A percentile compares a stretch with the other conserved stretches of the same genome.
Evolutionary conservation across 2,113 vertebrate genomes (phyloP).

Genomic region (Tretioscincus oriximinensis): DNA sequence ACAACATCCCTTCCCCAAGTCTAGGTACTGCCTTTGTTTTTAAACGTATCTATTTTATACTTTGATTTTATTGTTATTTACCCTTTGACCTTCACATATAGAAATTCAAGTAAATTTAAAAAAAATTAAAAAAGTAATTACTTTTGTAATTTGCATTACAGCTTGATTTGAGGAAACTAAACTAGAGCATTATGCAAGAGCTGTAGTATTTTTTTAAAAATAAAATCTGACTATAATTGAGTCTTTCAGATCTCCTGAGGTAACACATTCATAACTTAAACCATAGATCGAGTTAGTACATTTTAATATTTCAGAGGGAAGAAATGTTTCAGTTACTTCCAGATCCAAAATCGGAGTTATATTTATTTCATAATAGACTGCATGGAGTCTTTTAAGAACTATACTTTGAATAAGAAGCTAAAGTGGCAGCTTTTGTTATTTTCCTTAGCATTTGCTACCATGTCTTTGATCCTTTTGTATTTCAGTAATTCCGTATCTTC

Average conservation of each 20-base stretch:
- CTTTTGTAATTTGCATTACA: too few relatives aligned
- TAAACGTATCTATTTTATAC: too few relatives aligned
- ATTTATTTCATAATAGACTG: slow-evolving; percentile 48
- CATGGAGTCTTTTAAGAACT: slow-evolving; percentile 23
- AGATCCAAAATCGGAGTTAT: background rate
- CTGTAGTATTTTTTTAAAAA: too few relatives aligned
- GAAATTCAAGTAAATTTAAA: too few relatives aligned
- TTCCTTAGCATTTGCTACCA: slow-evolving; percentile 45
- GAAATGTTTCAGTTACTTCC: slow-evolving; percentile 12
- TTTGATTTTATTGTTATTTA: too few relatives aligned
- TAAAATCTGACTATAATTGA: background rate
- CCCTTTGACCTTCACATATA: too few relatives aligned
- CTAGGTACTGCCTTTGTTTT: too few relatives aligned
- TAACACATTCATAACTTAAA: background rate
- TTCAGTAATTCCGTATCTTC: slow-evolving; percentile 63
- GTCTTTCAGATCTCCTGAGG: too few relatives aligned
- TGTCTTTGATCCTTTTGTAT: slow-evolving; percentile 65
- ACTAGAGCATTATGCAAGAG: too few relatives aligned
- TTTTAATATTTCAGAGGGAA: slow-evolving; percentile 1
- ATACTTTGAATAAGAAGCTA: slow-evolving; percentile 54
- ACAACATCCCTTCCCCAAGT: too few relatives aligned
- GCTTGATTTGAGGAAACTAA: too few relatives aligned
- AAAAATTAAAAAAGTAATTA: too few relatives aligned
- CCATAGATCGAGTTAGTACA: background rate
- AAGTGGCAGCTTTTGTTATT: slow-evolving; percentile 54